Conservation (phyloP, 2,113 vertebrate species). For the Calidris pygmaea region DNA sequence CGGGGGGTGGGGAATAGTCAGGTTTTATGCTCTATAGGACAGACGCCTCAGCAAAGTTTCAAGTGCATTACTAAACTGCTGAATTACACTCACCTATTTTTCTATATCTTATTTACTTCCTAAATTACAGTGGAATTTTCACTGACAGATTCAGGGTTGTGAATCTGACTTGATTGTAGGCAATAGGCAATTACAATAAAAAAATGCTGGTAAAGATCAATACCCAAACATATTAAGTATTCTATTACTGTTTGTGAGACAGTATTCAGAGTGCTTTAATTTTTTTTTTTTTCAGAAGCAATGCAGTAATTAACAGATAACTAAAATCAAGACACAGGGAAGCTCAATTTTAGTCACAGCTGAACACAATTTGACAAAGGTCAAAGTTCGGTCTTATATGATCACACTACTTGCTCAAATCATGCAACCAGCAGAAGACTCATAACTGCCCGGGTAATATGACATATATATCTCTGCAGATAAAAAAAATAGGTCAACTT, state of each 20-base stretch:
- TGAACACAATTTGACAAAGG: constrained; percentile 49
- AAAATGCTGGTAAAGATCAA: background rate
- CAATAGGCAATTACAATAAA: background rate
- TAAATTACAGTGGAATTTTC: background rate
- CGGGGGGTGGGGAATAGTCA: background rate
- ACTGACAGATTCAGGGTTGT: background rate
- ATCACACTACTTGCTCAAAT: constrained; percentile 41
- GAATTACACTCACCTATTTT: background rate
- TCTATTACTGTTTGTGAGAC: background rate
- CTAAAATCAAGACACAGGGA: background rate
- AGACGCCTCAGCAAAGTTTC: constrained; percentile 19
- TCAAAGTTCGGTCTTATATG: constrained; percentile 59
- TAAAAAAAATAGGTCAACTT: constrained; percentile 72
- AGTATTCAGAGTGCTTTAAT: background rate
- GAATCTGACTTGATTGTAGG: background rate
- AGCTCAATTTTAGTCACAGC: constrained; percentile 6
- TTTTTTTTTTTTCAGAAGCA: background rate
- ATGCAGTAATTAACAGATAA: constrained; percentile 36
- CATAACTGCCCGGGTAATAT: constrained; percentile 24
- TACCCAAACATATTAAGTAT: background rate
- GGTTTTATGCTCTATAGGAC: background rate
- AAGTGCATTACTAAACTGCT: background rate
- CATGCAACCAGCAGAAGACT: constrained; percentile 21
- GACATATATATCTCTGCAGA: constrained; percentile 70
- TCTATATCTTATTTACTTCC: background rate